These are phyloP conservation scores for Bos indicus DNA, from an alignment of 2,113 vertebrate species.

Conservation along the genomic window DNA sequence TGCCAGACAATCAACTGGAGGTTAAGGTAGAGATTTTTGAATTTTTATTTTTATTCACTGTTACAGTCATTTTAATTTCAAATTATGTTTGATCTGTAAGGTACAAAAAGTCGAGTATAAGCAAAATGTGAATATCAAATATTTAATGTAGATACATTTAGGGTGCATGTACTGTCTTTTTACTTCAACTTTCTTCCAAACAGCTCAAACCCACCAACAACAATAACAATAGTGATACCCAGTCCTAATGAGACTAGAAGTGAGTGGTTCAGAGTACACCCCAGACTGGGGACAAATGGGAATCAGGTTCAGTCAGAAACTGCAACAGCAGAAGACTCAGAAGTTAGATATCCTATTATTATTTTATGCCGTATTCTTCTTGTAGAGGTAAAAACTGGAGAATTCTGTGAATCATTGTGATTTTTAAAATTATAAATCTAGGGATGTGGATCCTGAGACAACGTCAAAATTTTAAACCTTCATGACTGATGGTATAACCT, in stretches of 20 bases:
- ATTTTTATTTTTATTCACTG: neutral
- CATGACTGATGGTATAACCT: neutral
- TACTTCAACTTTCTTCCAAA: neutral
- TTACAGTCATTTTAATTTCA: neutral
- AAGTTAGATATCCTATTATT: neutral
- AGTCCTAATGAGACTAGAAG: neutral
- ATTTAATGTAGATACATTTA: neutral
- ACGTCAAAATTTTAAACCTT: neutral
- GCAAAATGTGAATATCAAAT: neutral
- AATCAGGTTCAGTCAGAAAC: neutral
- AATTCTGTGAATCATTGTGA: neutral
- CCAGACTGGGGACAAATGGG: neutral
- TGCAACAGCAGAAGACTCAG: neutral
- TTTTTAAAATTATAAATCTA: neutral
- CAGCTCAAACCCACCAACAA: neutral
- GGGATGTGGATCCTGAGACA: neutral
- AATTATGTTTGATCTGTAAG: conserved; percentile 10
- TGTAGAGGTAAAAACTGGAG: neutral
- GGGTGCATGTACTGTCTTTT: neutral
- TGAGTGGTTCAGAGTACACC: neutral
- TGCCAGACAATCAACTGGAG: neutral
- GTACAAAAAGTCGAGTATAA: neutral
- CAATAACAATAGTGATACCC: neutral
- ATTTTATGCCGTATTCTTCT: neutral
- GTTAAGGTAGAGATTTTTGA: neutral